Evolutionary conservation across 2,888 invertebrate species (phyloP).

Genomic region (Torymus aiolomorphi): DNA sequence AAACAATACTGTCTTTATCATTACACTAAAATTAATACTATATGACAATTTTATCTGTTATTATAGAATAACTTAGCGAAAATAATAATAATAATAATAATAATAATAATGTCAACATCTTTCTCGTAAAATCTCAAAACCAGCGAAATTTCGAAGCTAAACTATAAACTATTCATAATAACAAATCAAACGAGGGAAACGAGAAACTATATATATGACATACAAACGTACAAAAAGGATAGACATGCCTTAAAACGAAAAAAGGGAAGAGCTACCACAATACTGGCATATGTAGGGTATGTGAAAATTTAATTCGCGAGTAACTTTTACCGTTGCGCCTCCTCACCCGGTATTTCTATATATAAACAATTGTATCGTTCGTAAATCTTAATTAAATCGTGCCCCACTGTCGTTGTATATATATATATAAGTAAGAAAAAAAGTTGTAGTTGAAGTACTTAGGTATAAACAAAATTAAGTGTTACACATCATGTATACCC

Average conservation of each 20-base stretch:
- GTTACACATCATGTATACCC: constrained; percentile 37
- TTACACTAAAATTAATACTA: constrained; percentile 25
- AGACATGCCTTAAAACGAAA: constrained; percentile 42
- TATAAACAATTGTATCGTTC: no score
- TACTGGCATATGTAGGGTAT: no score
- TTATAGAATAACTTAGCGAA: constrained; percentile 38
- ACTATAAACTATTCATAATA: constrained; percentile 30
- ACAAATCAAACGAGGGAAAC: constrained; percentile 29
- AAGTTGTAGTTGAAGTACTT: no score
- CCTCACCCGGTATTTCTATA: background rate
- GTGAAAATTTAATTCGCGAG: constrained; percentile 28
- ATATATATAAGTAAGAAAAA: no score
- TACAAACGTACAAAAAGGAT: constrained; percentile 42
- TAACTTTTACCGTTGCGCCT: constrained; percentile 24
- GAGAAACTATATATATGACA: constrained; percentile 33
- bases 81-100: no score
- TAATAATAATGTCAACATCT: no score
- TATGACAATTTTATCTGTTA: constrained; percentile 20
- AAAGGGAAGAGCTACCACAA: background rate
- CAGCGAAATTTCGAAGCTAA: no score
- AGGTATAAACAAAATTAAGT: constrained; percentile 27
- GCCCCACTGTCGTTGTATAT: constrained; percentile 10
- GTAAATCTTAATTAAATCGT: constrained; percentile 37
- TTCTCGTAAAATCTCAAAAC: no score
- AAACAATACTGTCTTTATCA: constrained; percentile 39